Evolutionary conservation across 2,113 vertebrate genomes (phyloP).

Genomic region (Percina caprodes): DNA sequence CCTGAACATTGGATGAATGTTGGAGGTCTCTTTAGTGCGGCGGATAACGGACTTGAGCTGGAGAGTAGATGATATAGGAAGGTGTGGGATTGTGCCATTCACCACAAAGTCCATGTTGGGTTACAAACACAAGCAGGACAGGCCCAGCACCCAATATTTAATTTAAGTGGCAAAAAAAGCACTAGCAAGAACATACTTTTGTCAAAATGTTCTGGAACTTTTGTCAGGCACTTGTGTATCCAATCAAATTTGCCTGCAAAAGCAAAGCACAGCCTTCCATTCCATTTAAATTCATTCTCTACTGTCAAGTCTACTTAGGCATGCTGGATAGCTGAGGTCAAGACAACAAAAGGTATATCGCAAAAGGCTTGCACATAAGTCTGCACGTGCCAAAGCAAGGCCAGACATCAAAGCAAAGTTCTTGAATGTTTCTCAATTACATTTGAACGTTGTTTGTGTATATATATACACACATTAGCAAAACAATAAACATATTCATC

Average conservation of each 20-base stretch:
- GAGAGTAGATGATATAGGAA: constrained; percentile 60
- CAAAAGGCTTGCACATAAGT: constrained; percentile 44
- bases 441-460: neutral
- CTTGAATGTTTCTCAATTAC: neutral
- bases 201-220: constrained; percentile 28
- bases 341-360: constrained; percentile 31
- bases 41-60: constrained; percentile 97
- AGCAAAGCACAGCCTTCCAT: constrained; percentile 36
- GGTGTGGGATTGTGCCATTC: constrained; percentile 34
- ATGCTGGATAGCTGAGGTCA: constrained; percentile 51
- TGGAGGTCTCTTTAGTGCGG: constrained; percentile 94
- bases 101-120: constrained; percentile 35
- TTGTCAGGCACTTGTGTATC: constrained; percentile 9
- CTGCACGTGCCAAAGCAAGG: constrained; percentile 52
- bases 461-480: neutral
- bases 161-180: constrained; percentile 39
- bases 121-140: constrained; percentile 42
- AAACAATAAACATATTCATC: constrained; percentile 6
- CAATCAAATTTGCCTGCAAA: constrained; percentile 19
- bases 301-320: constrained; percentile 18
- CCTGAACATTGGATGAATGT: constrained; percentile 96
- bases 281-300: constrained; percentile 27
- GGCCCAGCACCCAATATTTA: constrained; percentile 17
- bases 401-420: constrained; percentile 14
- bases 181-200: neutral